Conservation (phyloP, 2,113 vertebrate genomes). For the Thunnus maccoyii region DNA sequence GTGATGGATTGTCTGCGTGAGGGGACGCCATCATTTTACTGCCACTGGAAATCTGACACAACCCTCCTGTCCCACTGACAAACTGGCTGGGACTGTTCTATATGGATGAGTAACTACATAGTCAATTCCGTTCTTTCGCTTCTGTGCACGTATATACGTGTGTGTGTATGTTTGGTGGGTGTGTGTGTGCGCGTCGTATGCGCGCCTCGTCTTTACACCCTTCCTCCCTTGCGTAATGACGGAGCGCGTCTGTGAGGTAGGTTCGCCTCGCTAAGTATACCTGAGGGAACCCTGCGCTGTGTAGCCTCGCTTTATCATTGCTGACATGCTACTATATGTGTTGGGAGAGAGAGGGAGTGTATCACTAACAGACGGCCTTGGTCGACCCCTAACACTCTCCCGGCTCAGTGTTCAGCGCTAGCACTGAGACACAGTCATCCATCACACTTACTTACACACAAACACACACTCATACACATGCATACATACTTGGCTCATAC, state of each 20-base stretch:
- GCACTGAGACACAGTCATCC: conserved; percentile 53
- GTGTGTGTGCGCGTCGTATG: not conserved
- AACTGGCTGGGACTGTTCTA: conserved; percentile 20
- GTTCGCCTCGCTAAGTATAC: conserved; percentile 79
- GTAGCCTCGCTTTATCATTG: conserved; percentile 72
- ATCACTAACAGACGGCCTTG: conserved; percentile 34
- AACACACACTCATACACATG: conserved; percentile 24
- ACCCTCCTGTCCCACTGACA: conserved; percentile 27
- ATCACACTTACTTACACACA: conserved; percentile 61
- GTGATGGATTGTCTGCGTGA: conserved; percentile 50
- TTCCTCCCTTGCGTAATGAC: conserved; percentile 50
- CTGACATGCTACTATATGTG: conserved; percentile 63
- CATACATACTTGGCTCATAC: not conserved
- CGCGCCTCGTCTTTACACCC: conserved; percentile 12
- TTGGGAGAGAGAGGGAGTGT: not conserved
- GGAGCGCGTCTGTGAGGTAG: conserved; percentile 53
- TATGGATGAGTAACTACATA: conserved; percentile 46
- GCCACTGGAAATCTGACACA: conserved; percentile 38
- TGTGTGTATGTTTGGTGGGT: not conserved
- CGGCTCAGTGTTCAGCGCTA: not conserved
- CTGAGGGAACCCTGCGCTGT: conserved; percentile 70
- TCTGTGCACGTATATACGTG: not conserved
- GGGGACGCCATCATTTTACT: conserved; percentile 37
- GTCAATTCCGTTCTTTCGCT: conserved; percentile 17
- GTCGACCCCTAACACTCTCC: conserved; percentile 35